Evolutionary conservation across 2,113 vertebrate genomes (phyloP).

Genomic region (Indicator indicator): DNA sequence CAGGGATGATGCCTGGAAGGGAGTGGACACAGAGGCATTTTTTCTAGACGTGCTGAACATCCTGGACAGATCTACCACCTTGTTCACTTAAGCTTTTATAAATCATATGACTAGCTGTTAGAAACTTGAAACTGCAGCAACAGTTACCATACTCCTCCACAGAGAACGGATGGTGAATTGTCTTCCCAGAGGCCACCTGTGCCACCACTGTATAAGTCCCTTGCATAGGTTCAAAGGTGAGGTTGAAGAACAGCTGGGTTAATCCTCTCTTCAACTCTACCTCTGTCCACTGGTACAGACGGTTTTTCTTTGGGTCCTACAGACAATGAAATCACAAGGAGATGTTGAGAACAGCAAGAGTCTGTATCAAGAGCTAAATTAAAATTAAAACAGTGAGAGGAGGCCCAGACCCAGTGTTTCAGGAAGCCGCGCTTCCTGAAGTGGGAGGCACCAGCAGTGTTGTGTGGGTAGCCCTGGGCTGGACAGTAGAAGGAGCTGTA

Average conservation of each 20-base stretch:
- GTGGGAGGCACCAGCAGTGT: neutral
- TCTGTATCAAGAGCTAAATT: neutral
- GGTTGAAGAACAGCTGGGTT: constrained; percentile 68
- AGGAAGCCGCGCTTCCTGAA: neutral
- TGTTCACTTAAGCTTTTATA: neutral
- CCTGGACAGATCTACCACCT: neutral
- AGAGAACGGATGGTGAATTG: constrained; percentile 13
- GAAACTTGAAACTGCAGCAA: neutral
- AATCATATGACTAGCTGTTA: neutral
- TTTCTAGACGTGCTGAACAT: neutral
- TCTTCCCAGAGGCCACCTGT: constrained; percentile 26
- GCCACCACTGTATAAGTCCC: constrained; percentile 72
- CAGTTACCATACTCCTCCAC: constrained; percentile 79
- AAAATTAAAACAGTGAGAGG: neutral
- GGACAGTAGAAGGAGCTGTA: neutral
- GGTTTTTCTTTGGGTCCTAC: constrained; percentile 77
- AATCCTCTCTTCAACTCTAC: constrained; percentile 66
- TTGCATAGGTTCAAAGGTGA: constrained; percentile 74
- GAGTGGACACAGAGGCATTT: neutral
- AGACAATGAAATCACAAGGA: neutral
- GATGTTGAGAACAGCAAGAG: neutral
- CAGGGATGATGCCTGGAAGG: neutral
- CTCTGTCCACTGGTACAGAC: constrained; percentile 73
- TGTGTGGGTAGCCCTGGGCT: neutral
- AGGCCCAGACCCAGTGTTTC: neutral